A percentile compares a stretch with the other conserved stretches of the same genome.
These are phyloP conservation scores for Pedionomus torquatus DNA, from an alignment of 2,113 vertebrate genomes.

Conservation along the genomic window DNA sequence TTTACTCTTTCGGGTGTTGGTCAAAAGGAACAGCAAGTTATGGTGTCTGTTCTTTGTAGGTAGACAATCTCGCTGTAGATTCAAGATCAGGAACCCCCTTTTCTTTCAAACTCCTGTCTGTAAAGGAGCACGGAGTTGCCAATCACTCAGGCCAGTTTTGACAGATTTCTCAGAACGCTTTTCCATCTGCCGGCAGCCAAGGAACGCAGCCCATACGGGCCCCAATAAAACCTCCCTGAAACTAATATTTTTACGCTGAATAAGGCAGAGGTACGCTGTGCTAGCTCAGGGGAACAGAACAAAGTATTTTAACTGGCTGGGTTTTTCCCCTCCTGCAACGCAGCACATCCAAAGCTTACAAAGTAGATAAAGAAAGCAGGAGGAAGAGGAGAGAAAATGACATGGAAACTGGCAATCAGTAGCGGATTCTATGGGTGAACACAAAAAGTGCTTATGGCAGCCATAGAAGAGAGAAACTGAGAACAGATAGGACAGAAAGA, in stretches of 20 bases:
- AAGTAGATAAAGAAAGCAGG: background rate
- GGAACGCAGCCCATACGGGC: background rate
- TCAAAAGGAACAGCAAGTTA: background rate
- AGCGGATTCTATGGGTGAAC: background rate
- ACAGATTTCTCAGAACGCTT: background rate
- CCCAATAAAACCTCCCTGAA: background rate
- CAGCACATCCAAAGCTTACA: background rate
- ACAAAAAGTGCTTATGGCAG: background rate
- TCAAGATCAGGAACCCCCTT: background rate
- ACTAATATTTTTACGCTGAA: background rate
- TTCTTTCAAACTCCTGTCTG: background rate
- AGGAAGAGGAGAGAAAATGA: background rate
- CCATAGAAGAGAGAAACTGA: background rate
- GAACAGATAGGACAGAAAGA: background rate
- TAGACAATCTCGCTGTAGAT: background rate
- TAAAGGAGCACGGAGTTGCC: background rate
- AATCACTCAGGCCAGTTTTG: background rate
- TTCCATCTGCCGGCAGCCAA: background rate
- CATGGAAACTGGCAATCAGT: background rate
- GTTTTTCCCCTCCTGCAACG: background rate
- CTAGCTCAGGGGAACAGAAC: background rate
- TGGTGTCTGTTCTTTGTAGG: background rate
- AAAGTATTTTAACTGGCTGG: background rate
- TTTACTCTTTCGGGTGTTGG: background rate
- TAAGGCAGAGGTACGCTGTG: background rate